Conservation (phyloP, 2,113 vertebrate genomes). For the Pelecanus crispus region DNA sequence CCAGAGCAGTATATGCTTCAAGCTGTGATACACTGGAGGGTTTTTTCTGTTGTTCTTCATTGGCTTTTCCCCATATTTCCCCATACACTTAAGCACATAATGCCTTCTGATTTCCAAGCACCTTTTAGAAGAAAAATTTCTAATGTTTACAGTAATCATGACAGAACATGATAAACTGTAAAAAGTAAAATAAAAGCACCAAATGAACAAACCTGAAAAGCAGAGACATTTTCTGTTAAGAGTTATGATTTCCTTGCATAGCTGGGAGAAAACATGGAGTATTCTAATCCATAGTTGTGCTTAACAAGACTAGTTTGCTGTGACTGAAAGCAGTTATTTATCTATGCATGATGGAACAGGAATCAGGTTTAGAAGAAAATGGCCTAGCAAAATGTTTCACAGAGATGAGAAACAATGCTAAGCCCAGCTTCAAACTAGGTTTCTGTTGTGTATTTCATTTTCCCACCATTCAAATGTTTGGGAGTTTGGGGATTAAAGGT, state of each 20-base stretch:
- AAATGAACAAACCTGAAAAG: background rate
- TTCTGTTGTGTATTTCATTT: background rate
- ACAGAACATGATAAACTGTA: background rate
- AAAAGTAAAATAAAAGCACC: background rate
- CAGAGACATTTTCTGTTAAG: background rate
- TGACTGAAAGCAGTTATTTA: background rate
- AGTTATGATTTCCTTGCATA: background rate
- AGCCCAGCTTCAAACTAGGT: background rate
- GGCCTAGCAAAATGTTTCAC: background rate
- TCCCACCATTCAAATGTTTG: background rate
- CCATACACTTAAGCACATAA: background rate
- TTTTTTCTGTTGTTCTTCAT: background rate
- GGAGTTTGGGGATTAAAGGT: background rate
- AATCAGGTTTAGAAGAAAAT: background rate
- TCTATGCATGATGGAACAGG: background rate
- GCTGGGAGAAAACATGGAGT: background rate
- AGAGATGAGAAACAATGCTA: background rate
- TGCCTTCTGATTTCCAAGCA: background rate
- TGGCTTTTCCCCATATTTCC: background rate
- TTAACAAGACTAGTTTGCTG: background rate
- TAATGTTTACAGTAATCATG: background rate
- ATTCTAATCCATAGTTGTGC: background rate
- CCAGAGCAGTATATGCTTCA: background rate
- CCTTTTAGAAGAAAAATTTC: background rate
- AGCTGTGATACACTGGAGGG: rapidly evolving